These are phyloP conservation scores for Pelecanus crispus DNA, from an alignment of 2,113 vertebrate species.

Conservation along the genomic window DNA sequence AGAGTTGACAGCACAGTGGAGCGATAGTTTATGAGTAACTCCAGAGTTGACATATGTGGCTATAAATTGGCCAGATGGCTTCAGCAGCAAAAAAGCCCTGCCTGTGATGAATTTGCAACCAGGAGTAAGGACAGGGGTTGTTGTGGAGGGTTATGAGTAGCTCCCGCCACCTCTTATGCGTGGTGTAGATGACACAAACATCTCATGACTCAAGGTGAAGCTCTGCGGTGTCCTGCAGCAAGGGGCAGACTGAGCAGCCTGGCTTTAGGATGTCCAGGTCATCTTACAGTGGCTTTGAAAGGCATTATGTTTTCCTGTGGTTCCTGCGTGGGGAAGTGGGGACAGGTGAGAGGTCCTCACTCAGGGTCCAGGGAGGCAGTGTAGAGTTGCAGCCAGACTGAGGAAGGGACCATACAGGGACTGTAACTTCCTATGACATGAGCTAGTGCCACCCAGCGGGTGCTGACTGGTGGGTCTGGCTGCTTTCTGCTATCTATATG, in stretches of 20 bases:
- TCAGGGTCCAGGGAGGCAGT: background rate
- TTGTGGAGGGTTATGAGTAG: background rate
- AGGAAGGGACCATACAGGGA: background rate
- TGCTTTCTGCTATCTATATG: background rate
- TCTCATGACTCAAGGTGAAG: background rate
- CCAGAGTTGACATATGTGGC: background rate
- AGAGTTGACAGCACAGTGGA: background rate
- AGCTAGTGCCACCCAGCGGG: background rate
- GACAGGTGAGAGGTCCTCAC: background rate
- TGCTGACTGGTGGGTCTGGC: background rate
- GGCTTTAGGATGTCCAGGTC: background rate
- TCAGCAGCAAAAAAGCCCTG: background rate
- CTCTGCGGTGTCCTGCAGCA: background rate
- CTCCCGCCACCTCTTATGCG: fast-evolving
- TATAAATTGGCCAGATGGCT: background rate
- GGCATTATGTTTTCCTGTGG: background rate
- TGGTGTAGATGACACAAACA: background rate
- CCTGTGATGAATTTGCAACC: background rate
- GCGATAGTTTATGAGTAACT: background rate
- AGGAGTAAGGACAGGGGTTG: background rate
- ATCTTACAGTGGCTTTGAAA: background rate
- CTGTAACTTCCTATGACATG: background rate
- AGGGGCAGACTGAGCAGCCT: background rate
- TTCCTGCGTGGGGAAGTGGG: background rate
- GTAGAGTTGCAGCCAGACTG: fast-evolving